These are phyloP conservation scores for Crotalus helleri DNA, from an alignment of 2,113 vertebrate genomes.

Conservation along the genomic window DNA sequence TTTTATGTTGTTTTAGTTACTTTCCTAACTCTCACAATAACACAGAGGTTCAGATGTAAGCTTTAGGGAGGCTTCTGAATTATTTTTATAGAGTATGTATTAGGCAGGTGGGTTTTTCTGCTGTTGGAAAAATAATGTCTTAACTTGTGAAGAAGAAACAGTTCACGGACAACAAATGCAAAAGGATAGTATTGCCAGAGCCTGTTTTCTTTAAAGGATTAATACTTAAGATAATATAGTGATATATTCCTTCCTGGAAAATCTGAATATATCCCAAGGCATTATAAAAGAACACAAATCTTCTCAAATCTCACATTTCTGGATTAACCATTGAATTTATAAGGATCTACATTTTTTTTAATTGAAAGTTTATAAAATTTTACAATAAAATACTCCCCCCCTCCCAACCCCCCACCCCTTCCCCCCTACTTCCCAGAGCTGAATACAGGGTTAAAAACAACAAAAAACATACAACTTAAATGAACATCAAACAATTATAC, in stretches of 20 bases:
- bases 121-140: background rate
- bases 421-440: no score
- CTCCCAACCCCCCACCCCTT: no score
- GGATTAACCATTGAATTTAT: background rate
- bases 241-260: background rate
- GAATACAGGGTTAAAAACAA: no score
- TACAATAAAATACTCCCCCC: no score
- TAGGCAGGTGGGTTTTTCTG: background rate
- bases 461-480: no score
- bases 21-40: background rate
- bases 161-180: background rate
- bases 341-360: background rate
- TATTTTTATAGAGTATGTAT: constrained; percentile 5
- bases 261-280: background rate
- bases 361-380: no score
- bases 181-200: background rate
- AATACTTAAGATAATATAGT: background rate
- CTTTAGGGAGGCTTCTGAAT: background rate
- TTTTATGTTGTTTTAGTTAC: background rate
- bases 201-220: background rate
- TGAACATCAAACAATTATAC: no score
- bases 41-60: background rate
- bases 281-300: background rate
- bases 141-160: background rate
- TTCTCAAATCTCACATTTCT: background rate